A percentile compares a stretch with the other conserved stretches of the same genome.
Conservation (phyloP, 2,797 vertebrate genomes). For the Gymnoscopelus braueri region DNA sequence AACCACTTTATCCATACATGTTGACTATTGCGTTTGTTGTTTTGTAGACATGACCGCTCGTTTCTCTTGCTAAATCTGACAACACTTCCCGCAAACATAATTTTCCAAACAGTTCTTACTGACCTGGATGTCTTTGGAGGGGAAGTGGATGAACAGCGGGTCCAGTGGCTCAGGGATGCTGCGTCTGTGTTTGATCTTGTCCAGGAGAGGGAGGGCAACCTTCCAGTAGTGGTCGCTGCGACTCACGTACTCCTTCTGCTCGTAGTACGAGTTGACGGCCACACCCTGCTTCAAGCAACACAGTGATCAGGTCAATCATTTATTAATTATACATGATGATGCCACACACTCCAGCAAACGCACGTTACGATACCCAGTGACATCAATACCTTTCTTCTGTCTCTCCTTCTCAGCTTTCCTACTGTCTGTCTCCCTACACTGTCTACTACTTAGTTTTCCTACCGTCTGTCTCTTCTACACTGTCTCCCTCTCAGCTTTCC, state of each 20-base stretch:
- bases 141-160: constrained; percentile 94
- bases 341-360: not conserved
- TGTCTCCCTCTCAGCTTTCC: too few species aligned
- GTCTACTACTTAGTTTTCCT: too few species aligned
- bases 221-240: constrained; percentile 97
- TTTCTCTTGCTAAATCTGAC: not conserved
- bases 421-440: too few species aligned
- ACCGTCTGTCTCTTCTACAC: too few species aligned
- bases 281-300: constrained; percentile 79
- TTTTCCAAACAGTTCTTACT: not conserved
- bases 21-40: too few species aligned
- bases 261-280: constrained; percentile 92
- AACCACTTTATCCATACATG: too few species aligned
- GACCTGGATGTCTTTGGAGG: constrained; percentile 92
- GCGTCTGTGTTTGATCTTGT: constrained; percentile 86
- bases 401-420: too few species aligned
- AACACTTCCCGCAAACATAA: not conserved
- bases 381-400: too few species aligned
- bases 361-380: not conserved
- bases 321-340: not conserved
- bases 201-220: constrained; percentile 87
- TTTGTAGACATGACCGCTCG: too few species aligned
- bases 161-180: constrained; percentile 93
- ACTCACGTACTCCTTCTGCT: constrained; percentile 93
- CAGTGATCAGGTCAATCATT: too few species aligned